A percentile compares a stretch with the other conserved stretches of the same genome.
Conservation (phyloP, 2,797 vertebrate species). For the Microchirus variegatus region DNA sequence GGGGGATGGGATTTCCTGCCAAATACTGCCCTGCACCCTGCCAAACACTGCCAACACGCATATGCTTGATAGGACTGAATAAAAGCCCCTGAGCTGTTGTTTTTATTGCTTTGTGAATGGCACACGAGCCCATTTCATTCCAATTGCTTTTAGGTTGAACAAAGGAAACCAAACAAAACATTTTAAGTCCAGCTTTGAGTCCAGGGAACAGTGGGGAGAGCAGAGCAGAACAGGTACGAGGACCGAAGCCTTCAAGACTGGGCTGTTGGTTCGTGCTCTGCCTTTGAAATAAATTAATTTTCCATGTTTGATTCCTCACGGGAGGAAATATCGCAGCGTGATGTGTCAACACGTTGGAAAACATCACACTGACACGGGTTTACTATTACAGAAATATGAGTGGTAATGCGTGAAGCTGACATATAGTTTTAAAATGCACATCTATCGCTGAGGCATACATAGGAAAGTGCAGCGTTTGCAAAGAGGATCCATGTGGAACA, state of each 20-base stretch:
- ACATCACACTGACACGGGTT: conserved; percentile 41
- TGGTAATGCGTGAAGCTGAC: conserved; percentile 44
- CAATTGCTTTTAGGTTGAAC: conserved; percentile 52
- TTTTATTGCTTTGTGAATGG: conserved; percentile 68
- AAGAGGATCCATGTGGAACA: conserved; percentile 12
- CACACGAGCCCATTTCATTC: conserved; percentile 66
- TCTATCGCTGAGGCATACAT: conserved; percentile 21
- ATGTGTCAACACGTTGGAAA: conserved; percentile 52
- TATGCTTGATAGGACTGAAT: conserved; percentile 66
- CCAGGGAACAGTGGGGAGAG: conserved; percentile 10
- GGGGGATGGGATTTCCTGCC: conserved; percentile 49
- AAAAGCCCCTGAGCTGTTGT: conserved; percentile 73
- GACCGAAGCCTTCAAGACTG: conserved; percentile 29
- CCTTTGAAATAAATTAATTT: conserved; percentile 65
- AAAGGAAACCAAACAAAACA: conserved; percentile 52
- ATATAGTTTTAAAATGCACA: conserved; percentile 50
- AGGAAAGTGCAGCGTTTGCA: conserved; percentile 46
- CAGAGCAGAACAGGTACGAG: background rate
- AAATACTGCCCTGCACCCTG: conserved; percentile 64
- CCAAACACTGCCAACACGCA: conserved; percentile 71
- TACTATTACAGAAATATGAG: conserved; percentile 47
- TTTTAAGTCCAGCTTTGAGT: conserved; percentile 30
- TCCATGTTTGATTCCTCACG: conserved; percentile 40
- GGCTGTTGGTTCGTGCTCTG: conserved; percentile 36
- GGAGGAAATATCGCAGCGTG: conserved; percentile 39